Conservation (phyloP, 1,140 invertebrate species). For the Campoletis sonorensis region DNA sequence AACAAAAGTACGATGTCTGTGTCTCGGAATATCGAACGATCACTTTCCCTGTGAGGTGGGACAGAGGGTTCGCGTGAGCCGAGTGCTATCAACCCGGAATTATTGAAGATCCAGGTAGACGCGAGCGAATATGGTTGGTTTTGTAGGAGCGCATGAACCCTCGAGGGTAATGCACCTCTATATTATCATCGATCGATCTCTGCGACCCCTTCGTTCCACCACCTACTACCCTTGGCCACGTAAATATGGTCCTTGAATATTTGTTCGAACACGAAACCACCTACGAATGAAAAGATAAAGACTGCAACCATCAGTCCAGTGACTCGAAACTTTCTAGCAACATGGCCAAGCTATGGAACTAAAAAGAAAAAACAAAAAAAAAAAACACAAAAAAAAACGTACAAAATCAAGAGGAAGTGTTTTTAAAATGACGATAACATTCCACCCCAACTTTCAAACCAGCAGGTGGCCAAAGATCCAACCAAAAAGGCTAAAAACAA, state of each 20-base stretch:
- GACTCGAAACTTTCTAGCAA: background rate
- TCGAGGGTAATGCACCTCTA: constrained; percentile 62
- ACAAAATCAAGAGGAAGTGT: too few species aligned
- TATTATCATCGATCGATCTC: constrained; percentile 56
- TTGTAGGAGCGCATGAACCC: constrained; percentile 10
- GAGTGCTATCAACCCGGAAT: constrained; percentile 64
- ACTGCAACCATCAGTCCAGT: background rate
- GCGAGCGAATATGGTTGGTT: constrained; percentile 41
- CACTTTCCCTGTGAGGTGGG: constrained; percentile 33
- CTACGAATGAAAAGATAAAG: background rate
- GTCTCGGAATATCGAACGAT: constrained; percentile 51
- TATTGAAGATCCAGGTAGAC: constrained; percentile 61
- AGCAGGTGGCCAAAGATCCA: too few species aligned
- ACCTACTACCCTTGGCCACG: background rate
- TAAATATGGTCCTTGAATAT: constrained; percentile 23
- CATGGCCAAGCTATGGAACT: too few species aligned
- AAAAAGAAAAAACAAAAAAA: too few species aligned
- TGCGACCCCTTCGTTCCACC: constrained; percentile 1
- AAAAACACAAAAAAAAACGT: too few species aligned
- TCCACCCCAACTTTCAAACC: too few species aligned
- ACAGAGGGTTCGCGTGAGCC: constrained; percentile 59
- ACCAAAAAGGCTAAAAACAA: too few species aligned
- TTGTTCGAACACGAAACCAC: constrained; percentile 23
- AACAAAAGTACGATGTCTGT: background rate
- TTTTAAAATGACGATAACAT: too few species aligned